Percentiles rank a stretch among this genome's conserved stretches.
These are phyloP conservation scores for Centropyge bicolor DNA, from an alignment of 2,797 vertebrate species.

Conservation along the genomic window DNA sequence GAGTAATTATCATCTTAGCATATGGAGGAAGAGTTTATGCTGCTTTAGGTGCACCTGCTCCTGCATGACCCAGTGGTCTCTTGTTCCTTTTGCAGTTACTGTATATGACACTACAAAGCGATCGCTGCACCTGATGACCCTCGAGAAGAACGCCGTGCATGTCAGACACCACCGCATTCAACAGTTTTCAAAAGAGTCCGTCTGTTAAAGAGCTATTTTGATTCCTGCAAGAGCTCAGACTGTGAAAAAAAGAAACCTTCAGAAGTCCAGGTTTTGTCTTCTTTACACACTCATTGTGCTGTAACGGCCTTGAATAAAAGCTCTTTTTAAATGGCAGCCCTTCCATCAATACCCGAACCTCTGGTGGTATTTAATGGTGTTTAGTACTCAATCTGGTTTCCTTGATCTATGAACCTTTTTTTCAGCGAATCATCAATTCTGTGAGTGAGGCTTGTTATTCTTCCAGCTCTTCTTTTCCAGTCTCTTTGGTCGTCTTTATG, in stretches of 20 bases:
- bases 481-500: neutral
- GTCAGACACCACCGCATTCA: neutral
- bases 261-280: neutral
- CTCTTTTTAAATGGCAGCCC: neutral
- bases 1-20: constrained; percentile 37
- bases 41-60: constrained; percentile 42
- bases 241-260: neutral
- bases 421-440: neutral
- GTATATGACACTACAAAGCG: constrained; percentile 16
- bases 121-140: constrained; percentile 31
- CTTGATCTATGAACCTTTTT: neutral
- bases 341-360: constrained; percentile 1
- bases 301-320: constrained; percentile 11
- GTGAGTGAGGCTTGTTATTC: neutral
- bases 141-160: neutral
- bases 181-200: constrained; percentile 14
- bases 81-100: constrained; percentile 32
- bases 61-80: constrained; percentile 25
- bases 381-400: neutral
- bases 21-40: constrained; percentile 10
- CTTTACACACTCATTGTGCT: neutral
- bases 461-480: neutral
- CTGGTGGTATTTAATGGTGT: neutral
- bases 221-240: neutral
- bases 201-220: constrained; percentile 4